These are phyloP conservation scores for Caenorhabditis latens DNA, from an alignment of 1,140 invertebrate species.

Conservation along the genomic window DNA sequence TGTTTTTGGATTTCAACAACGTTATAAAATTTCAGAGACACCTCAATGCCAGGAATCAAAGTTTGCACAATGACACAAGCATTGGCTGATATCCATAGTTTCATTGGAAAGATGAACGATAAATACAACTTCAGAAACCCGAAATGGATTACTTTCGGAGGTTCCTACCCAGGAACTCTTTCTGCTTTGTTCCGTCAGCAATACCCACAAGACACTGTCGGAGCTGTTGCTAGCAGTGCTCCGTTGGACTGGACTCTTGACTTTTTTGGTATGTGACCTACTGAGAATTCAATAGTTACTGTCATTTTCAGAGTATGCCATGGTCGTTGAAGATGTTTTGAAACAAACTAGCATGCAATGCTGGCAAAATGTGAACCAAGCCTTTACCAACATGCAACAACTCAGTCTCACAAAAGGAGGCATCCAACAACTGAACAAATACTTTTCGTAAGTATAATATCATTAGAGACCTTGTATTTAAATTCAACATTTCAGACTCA, in stretches of 20 bases:
- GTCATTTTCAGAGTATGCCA: conserved; percentile 59
- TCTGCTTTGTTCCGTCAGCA: conserved; percentile 90
- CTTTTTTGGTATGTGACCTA: conserved; percentile 80
- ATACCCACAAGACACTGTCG: conserved; percentile 88
- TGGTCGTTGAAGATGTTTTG: conserved; percentile 61
- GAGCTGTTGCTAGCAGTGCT: conserved; percentile 80
- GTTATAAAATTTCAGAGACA: conserved; percentile 49
- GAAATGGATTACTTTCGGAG: conserved; percentile 93
- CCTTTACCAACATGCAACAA: conserved; percentile 63
- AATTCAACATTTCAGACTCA: conserved; percentile 45
- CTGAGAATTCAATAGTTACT: neutral
- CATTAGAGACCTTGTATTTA: neutral
- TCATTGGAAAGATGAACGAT: conserved; percentile 65
- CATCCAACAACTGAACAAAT: conserved; percentile 45
- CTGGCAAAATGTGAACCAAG: conserved; percentile 20
- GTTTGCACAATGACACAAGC: conserved; percentile 62
- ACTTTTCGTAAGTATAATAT: conserved; percentile 55
- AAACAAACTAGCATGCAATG: conserved; percentile 52
- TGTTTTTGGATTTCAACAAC: neutral
- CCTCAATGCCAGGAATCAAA: conserved; percentile 43
- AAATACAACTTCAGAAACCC: conserved; percentile 62
- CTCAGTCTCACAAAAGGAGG: conserved; percentile 25
- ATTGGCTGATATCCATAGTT: conserved; percentile 62
- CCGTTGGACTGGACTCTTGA: conserved; percentile 80
- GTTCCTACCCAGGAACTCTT: conserved; percentile 86